Conservation (phyloP, 1,140 invertebrate species). For the Procambarus clarkii region DNA sequence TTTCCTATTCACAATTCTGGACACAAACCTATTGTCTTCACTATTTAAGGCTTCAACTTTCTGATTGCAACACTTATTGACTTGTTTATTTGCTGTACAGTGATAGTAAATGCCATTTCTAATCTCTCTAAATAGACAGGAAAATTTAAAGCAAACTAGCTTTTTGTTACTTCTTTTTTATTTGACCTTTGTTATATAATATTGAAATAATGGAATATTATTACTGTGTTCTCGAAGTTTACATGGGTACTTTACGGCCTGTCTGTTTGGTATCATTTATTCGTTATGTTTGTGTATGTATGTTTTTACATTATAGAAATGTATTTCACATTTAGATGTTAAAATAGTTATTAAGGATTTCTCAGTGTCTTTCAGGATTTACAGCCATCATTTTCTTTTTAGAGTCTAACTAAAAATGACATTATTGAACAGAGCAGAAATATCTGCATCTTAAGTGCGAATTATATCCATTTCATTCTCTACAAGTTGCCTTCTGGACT, state of each 20-base stretch:
- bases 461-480: conserved; percentile 64
- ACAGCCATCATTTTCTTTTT: conserved; percentile 60
- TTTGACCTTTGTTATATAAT: conserved; percentile 19
- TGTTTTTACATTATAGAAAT: conserved; percentile 62
- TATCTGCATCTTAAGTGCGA: conserved; percentile 59
- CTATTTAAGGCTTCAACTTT: conserved; percentile 53
- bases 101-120: conserved; percentile 43
- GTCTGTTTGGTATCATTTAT: conserved; percentile 56
- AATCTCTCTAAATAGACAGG: conserved; percentile 60
- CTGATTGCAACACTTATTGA: conserved; percentile 41
- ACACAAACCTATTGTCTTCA: conserved; percentile 31
- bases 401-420: conserved; percentile 48
- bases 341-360: conserved; percentile 60
- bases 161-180: neutral
- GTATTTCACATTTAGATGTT: conserved; percentile 68
- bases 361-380: conserved; percentile 67
- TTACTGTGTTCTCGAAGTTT: conserved; percentile 17
- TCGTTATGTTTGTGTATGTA: conserved; percentile 66
- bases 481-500: conserved; percentile 69
- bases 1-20: conserved; percentile 8
- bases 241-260: conserved; percentile 25
- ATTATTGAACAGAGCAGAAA: conserved; percentile 53
- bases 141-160: conserved; percentile 31
- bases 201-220: conserved; percentile 30
- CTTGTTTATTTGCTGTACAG: conserved; percentile 49